phyloP scores from a whole-genome alignment of 2,113 vertebrate genomes.

The Crotalus helleri region DNA sequence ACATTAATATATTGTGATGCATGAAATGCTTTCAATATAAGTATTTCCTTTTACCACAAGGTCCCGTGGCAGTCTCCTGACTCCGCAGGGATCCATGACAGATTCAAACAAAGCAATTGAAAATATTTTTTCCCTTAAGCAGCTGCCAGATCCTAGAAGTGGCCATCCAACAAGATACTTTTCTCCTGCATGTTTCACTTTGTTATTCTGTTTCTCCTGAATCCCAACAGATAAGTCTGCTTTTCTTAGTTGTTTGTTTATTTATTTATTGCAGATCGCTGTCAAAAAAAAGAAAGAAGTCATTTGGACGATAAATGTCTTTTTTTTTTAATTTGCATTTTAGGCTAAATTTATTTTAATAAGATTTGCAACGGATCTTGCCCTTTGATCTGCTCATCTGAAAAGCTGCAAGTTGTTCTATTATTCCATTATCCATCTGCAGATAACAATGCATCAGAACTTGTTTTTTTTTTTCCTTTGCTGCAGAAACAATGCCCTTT shows the following conservation, averaged over 20 bases:
- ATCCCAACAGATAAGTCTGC: constrained; percentile 39
- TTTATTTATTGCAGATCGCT: constrained; percentile 24
- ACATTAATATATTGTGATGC: constrained; percentile 13
- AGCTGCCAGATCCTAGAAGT: constrained; percentile 26
- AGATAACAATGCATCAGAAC: constrained; percentile 81
- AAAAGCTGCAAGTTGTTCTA: constrained; percentile 79
- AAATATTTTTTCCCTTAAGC: constrained; percentile 27
- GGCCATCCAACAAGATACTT: constrained; percentile 23
- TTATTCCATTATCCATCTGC: constrained; percentile 78
- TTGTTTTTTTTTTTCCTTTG: constrained; percentile 67
- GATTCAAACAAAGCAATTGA: constrained; percentile 19
- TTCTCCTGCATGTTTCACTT: constrained; percentile 7
- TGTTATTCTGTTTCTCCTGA: constrained; percentile 36
- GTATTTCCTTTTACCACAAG: background rate
- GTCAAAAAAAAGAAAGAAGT: constrained; percentile 44
- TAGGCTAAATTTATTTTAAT: constrained; percentile 76
- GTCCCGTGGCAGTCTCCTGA: background rate
- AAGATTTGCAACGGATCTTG: constrained; percentile 75
- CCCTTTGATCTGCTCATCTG: constrained; percentile 75
- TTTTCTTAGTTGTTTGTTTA: constrained; percentile 52
- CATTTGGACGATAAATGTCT: constrained; percentile 67
- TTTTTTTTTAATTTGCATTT: constrained; percentile 59
- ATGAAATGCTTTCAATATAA: constrained; percentile 23
- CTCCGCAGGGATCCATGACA: constrained; percentile 13
- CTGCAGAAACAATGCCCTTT: constrained; percentile 81